phyloP scores from a whole-genome alignment of 1,140 invertebrate genomes.

The Drosophila varians region DNA sequence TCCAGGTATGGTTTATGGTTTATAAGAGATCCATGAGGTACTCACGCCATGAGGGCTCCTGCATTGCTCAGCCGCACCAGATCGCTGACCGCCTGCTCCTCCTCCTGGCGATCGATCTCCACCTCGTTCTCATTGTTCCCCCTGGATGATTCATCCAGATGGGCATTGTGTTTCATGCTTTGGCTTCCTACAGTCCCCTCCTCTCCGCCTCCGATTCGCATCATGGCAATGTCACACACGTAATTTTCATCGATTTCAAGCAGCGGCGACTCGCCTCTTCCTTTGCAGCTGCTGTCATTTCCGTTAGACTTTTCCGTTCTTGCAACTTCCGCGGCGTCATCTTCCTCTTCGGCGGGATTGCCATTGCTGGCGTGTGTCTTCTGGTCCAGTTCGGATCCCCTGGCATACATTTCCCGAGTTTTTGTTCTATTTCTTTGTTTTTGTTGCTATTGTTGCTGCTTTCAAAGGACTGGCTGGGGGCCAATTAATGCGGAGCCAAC shows the following conservation, averaged over 20 bases:
- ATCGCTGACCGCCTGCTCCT: constrained; percentile 70
- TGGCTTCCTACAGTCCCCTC: constrained; percentile 19
- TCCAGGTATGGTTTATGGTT: not conserved
- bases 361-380: constrained; percentile 12
- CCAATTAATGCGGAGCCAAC: constrained; percentile 58
- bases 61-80: constrained; percentile 61
- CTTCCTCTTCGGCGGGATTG: not conserved
- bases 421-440: not conserved
- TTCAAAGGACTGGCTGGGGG: constrained; percentile 29
- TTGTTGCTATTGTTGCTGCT: constrained; percentile 12
- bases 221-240: constrained; percentile 73
- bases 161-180: constrained; percentile 6
- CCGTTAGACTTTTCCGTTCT: constrained; percentile 6
- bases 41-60: constrained; percentile 57
- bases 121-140: constrained; percentile 45
- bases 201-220: constrained; percentile 65
- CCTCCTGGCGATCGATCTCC: constrained; percentile 72
- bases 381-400: constrained; percentile 3
- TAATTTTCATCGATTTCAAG: constrained; percentile 70
- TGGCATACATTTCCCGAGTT: constrained; percentile 47
- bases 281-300: constrained; percentile 3
- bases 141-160: constrained; percentile 14
- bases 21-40: not conserved
- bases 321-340: constrained; percentile 1
- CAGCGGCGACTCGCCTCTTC: constrained; percentile 8